Evolutionary conservation across 2,797 vertebrate species (phyloP), one percentile per base, ranked within the genome.

Genomic region (Centropyge bicolor): DNA sequence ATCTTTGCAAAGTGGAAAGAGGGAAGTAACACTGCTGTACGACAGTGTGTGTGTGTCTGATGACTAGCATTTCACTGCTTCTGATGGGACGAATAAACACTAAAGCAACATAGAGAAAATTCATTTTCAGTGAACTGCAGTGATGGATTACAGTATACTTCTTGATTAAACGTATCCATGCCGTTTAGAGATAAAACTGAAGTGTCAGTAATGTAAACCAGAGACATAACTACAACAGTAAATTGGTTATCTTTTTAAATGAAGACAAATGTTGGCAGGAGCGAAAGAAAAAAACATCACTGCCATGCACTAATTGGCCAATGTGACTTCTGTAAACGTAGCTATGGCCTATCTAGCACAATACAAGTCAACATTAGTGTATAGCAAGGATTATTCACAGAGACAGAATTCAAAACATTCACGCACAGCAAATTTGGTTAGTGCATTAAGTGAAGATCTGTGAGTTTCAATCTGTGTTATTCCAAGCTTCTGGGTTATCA

Each of bases 401-500:
- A 49, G 40, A 61, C 52, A 7, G 16, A 51, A 24, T 24, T 27
- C 36, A 56, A 70, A 69, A 59, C 27, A 71, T 24, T 75, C 55
- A 16, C 55, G 55, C 61, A 70, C 49, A 51, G 65, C 76, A 85
- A 59, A 67, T 51, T 11, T 5, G 41, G 68, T 93, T 90, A 92
- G 81, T 79, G 20, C 49, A 64, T 76, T 79, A 62, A 54, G 55
- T 63, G 51, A 80, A 49, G 10, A 69, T 81, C 62, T 1, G 6
- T 31, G 22, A 54, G 36, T 54, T 5, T 27, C 60, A 22, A 20
- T 36, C 45, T 82, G 1, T 17, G 17, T 62, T 19, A 64, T 40
- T 65, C 48, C 74, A 81, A 60, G 72, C 75, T 90, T 67, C 64
- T 38, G 27, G 76, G 78, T 96, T 95, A 95, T 91, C 83, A 36